Evolutionary conservation across 2,113 vertebrate genomes (phyloP).

Genomic region (Dicrurus megarhynchus): DNA sequence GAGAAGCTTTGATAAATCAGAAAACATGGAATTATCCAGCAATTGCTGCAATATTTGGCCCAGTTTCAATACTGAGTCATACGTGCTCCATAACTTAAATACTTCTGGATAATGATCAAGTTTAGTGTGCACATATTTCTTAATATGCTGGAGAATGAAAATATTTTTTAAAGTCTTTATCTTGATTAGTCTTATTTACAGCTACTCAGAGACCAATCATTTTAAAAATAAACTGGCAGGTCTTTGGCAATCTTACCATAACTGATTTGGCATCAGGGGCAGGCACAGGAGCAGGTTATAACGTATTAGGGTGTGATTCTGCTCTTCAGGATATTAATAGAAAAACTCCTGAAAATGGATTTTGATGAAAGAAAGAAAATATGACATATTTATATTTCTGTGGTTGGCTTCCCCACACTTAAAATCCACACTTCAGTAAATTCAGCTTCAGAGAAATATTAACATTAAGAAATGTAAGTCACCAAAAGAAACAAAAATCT

Average conservation of each 20-base stretch:
- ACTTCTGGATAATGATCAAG: not conserved
- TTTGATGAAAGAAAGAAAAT: not conserved
- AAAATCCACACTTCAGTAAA: not conserved
- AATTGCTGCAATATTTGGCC: not conserved
- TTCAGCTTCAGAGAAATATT: not conserved
- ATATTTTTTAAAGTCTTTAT: not conserved
- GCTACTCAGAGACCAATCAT: not conserved
- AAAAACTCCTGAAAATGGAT: not conserved
- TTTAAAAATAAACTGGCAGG: slow-evolving; percentile 3
- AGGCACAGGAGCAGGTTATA: not conserved
- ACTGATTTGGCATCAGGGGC: not conserved
- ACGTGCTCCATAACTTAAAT: not conserved
- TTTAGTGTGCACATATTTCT: not conserved
- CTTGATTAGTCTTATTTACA: slow-evolving; percentile 47
- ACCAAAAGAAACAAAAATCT: not conserved
- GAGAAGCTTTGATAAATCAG: not conserved
- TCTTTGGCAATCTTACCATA: not conserved
- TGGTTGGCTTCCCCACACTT: not conserved
- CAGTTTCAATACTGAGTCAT: not conserved
- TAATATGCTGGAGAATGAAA: not conserved
- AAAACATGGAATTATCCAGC: not conserved
- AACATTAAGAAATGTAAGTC: not conserved
- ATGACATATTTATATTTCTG: not conserved
- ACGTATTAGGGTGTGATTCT: not conserved
- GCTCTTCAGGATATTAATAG: not conserved